Evolutionary conservation across 2,113 vertebrate genomes (phyloP), one percentile per base, ranked within the genome.

Genomic region (Pterocles gutturalis): DNA sequence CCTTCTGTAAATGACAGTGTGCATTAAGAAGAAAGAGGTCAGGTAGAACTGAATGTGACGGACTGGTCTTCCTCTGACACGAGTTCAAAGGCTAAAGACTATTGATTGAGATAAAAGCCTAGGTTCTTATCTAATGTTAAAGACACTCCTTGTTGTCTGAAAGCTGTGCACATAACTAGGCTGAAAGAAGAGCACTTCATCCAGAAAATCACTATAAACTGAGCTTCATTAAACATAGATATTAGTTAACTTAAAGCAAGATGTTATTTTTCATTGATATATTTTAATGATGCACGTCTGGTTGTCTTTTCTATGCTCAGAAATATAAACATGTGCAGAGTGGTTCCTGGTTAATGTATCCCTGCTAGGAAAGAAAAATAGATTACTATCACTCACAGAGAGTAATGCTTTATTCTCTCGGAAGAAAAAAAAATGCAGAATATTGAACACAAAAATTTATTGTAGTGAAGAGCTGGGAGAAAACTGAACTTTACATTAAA

Each of bases 41-140:
- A 98, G 97, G 97, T 98, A 98, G 91, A 97, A 98, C 97, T 97
- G 96, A 98, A 98, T 94, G 96, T 98, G 98, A 98, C 64, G 25
- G 96, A 98, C 98, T 97, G 96, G 96, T 98, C 98, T 98, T 98
- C 92, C 96, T 97, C 97, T 98, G 98, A 98, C 98, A 96, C 0
- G 61, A 98, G 98, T 99, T 98, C 98, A 98, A 98, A 98, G 98
- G 98, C 98, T 98, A 98, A 98, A 98, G 98, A 98, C 98, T 99
- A 98, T 98, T 98, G 98, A 98, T 98, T 98, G 98, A 98, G 97
- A 98, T 98, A 98, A 98, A 99, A 99, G 98, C 97, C 96, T 96
- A 94, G 95, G 97, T 98, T 98, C 98, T 98, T 98, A 98, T 98
- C 97, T 98, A 98, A 98, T 98, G 97, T 98, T 98, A 98, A 98